Conservation (phyloP, 2,797 vertebrate genomes). For the Mionectes olivaceus region DNA sequence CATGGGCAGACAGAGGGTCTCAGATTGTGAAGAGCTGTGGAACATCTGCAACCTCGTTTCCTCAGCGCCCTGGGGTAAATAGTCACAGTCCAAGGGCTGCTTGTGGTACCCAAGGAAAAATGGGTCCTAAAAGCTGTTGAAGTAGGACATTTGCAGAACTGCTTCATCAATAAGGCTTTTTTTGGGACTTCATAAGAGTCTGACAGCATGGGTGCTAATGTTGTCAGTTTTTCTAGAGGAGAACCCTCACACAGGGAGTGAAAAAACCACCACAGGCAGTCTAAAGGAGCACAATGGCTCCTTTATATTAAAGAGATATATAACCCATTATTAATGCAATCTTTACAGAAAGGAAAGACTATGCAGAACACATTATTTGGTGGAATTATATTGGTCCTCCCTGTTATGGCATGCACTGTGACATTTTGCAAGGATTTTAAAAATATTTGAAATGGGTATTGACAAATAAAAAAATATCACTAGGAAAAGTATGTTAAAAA, state of each 20-base stretch:
- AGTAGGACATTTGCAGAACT: neutral
- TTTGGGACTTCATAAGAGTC: rapidly evolving
- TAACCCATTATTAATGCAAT: neutral
- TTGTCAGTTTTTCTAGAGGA: neutral
- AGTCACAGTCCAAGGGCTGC: neutral
- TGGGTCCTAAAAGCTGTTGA: neutral
- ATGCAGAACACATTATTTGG: neutral
- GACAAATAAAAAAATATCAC: neutral
- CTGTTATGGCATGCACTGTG: neutral
- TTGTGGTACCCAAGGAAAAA: neutral
- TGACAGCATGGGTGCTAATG: neutral
- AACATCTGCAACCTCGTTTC: conserved; percentile 2
- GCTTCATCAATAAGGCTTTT: neutral
- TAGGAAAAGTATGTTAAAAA: neutral
- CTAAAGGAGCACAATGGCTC: neutral
- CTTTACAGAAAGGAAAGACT: neutral
- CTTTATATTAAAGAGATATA: no score
- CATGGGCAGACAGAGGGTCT: neutral
- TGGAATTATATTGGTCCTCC: neutral
- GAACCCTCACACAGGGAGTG: neutral
- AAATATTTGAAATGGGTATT: neutral
- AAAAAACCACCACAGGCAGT: neutral
- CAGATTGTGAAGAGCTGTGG: neutral
- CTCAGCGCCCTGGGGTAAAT: neutral
- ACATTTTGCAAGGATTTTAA: neutral